A percentile compares a stretch with the other conserved stretches of the same genome.
phyloP scores from a whole-genome alignment of 1,140 invertebrate genomes.

The Plutomurus gul region DNA sequence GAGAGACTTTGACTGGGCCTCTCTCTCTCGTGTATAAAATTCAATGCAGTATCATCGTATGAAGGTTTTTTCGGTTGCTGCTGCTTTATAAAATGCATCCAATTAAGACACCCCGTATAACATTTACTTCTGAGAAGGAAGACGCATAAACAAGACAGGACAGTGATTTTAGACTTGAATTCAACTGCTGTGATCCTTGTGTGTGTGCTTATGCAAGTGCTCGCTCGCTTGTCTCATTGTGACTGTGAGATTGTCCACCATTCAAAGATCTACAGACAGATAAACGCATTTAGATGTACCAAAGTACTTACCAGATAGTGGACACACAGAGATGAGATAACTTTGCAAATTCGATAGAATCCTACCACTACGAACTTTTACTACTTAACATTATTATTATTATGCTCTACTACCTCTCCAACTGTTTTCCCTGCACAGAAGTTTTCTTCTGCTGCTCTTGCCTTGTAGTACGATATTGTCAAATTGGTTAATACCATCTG shows the following conservation, averaged over 20 bases:
- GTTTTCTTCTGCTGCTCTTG: too few species aligned
- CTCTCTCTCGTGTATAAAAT: too few species aligned
- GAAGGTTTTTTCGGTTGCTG: too few species aligned
- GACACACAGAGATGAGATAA: not conserved
- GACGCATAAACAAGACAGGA: not conserved
- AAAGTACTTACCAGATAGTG: not conserved
- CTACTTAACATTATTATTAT: not conserved
- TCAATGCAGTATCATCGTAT: too few species aligned
- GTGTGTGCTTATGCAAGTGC: not conserved
- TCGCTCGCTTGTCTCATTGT: not conserved
- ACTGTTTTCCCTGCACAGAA: too few species aligned
- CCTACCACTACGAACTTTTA: not conserved
- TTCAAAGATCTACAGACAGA: not conserved
- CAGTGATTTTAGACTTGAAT: too few species aligned
- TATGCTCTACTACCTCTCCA: too few species aligned
- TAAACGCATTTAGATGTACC: not conserved
- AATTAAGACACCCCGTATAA: constrained; percentile 9
- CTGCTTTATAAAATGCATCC: not conserved
- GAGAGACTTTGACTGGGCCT: too few species aligned
- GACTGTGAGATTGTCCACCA: not conserved
- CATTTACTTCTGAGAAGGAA: constrained; percentile 7
- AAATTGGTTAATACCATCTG: too few species aligned
- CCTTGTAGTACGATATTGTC: too few species aligned
- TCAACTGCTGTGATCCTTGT: too few species aligned
- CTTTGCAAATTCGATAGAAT: not conserved